phyloP scores from a whole-genome alignment of 2,888 invertebrate genomes.

The Chaitophorus viminalis region DNA sequence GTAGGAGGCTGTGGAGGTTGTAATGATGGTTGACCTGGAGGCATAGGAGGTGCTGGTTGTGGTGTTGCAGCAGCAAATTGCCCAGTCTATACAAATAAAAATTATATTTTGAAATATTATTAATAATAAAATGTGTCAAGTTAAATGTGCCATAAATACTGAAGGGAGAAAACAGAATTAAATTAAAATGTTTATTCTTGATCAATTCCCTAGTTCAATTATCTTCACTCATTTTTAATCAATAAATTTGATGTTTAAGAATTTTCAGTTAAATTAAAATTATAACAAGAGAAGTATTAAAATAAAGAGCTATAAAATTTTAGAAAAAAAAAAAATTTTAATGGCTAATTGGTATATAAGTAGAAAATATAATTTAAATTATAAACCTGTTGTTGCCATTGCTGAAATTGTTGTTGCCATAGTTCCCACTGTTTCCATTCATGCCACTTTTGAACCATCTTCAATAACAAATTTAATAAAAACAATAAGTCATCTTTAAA shows the following conservation, averaged over 20 bases:
- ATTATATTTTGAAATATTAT: not conserved
- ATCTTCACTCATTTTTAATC: too few species aligned
- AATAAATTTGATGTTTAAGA: too few species aligned
- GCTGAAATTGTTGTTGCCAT: conserved; percentile 70
- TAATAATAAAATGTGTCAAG: not conserved
- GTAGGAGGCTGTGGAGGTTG: conserved; percentile 7
- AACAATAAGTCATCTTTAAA: not conserved
- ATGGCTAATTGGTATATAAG: not conserved
- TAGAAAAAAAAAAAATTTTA: too few species aligned
- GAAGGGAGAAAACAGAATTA: not conserved
- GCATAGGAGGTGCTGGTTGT: conserved; percentile 66
- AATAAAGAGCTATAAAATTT: too few species aligned
- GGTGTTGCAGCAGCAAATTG: conserved; percentile 65
- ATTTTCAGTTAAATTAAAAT: too few species aligned
- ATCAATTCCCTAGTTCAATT: not conserved
- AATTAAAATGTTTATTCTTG: not conserved
- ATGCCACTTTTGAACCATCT: conserved; percentile 70
- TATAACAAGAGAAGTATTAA: too few species aligned
- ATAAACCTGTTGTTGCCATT: conserved; percentile 76
- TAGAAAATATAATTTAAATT: conserved; percentile 72
- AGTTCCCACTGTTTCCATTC: conserved; percentile 83
- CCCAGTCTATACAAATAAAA: conserved; percentile 64
- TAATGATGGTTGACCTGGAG: conserved; percentile 28
- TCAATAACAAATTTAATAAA: not conserved
- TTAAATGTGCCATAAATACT: not conserved